A percentile compares a stretch with the other conserved stretches of the same genome.
These are phyloP conservation scores for Siniperca obscura DNA, from an alignment of 2,797 vertebrate genomes.

Conservation along the genomic window DNA sequence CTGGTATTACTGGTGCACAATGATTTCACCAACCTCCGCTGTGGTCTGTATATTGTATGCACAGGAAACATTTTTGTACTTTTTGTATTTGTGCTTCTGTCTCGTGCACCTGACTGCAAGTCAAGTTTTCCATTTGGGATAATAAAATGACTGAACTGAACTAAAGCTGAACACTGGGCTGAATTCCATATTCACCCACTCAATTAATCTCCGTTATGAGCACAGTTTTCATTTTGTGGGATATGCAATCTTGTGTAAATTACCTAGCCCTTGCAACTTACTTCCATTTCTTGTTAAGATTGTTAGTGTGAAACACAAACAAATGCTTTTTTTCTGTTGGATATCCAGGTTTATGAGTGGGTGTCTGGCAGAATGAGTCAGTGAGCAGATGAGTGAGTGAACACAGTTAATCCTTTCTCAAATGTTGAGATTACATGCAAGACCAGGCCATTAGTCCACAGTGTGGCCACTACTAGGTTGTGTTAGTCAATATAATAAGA, in stretches of 20 bases:
- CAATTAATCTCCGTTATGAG: not conserved
- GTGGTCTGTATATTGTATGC: no score
- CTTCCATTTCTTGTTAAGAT: not conserved
- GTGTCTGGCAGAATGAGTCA: slow-evolving; percentile 48
- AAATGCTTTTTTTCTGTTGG: slow-evolving; percentile 9
- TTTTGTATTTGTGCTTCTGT: no score
- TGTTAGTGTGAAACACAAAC: slow-evolving; percentile 3
- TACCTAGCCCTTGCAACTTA: not conserved
- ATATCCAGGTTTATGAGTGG: slow-evolving; percentile 39
- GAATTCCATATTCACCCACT: not conserved
- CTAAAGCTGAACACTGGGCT: not conserved
- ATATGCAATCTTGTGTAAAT: not conserved
- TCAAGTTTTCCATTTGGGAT: no score
- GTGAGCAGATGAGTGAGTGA: slow-evolving; percentile 33
- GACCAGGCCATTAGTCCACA: not conserved
- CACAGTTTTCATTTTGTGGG: slow-evolving; percentile 2
- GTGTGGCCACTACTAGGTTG: not conserved
- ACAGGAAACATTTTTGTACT: no score
- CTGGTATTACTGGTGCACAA: not conserved
- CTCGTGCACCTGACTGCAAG: no score
- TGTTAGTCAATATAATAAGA: not conserved
- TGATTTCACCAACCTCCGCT: not conserved
- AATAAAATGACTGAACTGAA: no score
- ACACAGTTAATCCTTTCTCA: slow-evolving; percentile 27
- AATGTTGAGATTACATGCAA: slow-evolving; percentile 10